A percentile compares a stretch with the other conserved stretches of the same genome.
These are phyloP conservation scores for Acanthaster planci DNA, from an alignment of 35 echinoderm and acorn worm genomes.

Conservation along the genomic window DNA sequence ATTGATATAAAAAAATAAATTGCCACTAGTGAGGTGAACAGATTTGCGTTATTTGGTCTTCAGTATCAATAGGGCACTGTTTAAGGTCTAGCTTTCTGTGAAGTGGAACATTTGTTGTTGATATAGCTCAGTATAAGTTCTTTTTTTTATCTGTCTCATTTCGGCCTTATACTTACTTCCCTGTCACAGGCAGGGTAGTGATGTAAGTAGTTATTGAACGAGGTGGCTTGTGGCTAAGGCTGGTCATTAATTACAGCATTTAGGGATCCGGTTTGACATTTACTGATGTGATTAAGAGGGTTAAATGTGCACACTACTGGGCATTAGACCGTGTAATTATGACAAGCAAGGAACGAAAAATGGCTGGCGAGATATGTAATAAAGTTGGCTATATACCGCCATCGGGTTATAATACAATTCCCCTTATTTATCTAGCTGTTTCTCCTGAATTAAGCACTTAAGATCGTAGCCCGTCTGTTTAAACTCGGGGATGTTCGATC, in stretches of 20 bases:
- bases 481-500: constrained; percentile 7
- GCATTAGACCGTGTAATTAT: constrained; percentile 17
- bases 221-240: neutral
- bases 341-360: neutral
- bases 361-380: neutral
- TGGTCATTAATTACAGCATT: constrained; percentile 16
- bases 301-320: neutral
- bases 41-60: constrained; percentile 28
- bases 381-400: neutral
- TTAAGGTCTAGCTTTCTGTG: neutral
- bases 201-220: constrained; percentile 20
- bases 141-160: too few relatives aligned
- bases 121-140: too few relatives aligned
- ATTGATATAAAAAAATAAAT: constrained; percentile 18
- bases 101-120: too few relatives aligned
- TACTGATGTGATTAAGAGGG: constrained; percentile 10
- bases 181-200: too few relatives aligned
- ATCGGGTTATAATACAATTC: constrained; percentile 13
- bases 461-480: neutral
- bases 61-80: constrained; percentile 11
- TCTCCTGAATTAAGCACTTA: constrained; percentile 26
- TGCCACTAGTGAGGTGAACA: constrained; percentile 18
- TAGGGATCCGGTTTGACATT: neutral
- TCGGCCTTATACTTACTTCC: too few relatives aligned
- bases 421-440: constrained; percentile 11